phyloP scores from a whole-genome alignment of 2,113 vertebrate species.

The Peromyscus leucopus region DNA sequence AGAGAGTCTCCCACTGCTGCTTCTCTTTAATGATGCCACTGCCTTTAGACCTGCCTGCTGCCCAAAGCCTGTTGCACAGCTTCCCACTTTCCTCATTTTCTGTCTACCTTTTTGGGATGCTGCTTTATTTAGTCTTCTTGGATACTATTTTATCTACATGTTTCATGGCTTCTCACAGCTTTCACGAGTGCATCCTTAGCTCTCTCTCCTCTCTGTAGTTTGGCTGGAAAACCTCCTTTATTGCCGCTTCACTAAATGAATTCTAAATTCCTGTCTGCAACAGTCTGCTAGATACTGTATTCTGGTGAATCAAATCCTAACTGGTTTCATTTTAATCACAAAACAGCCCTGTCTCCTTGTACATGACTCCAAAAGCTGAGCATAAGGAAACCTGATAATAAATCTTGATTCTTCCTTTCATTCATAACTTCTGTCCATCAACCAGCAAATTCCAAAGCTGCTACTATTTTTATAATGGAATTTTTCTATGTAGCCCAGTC shows the following conservation, averaged over 20 bases:
- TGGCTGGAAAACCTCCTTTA: neutral
- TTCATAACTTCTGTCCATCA: neutral
- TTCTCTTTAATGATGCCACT: neutral
- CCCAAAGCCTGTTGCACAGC: neutral
- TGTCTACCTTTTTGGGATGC: neutral
- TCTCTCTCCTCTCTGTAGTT: neutral
- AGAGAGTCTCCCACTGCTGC: neutral
- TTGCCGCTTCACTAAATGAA: neutral
- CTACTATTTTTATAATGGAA: neutral
- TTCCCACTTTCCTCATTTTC: fast-evolving
- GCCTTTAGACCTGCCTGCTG: neutral
- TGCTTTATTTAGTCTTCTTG: neutral
- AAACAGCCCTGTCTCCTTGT: neutral
- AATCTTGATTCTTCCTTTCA: neutral
- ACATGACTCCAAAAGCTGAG: neutral
- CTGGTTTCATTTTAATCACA: constrained; percentile 11
- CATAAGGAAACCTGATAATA: neutral
- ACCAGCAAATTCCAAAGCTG: neutral
- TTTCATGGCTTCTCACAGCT: neutral
- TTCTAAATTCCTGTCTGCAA: constrained; percentile 23
- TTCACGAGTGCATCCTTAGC: neutral
- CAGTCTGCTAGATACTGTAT: neutral
- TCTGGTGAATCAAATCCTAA: neutral
- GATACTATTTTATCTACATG: neutral
- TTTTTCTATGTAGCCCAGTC: neutral